These are phyloP conservation scores for Murina feae DNA, from an alignment of 2,113 vertebrate genomes.

Conservation along the genomic window DNA sequence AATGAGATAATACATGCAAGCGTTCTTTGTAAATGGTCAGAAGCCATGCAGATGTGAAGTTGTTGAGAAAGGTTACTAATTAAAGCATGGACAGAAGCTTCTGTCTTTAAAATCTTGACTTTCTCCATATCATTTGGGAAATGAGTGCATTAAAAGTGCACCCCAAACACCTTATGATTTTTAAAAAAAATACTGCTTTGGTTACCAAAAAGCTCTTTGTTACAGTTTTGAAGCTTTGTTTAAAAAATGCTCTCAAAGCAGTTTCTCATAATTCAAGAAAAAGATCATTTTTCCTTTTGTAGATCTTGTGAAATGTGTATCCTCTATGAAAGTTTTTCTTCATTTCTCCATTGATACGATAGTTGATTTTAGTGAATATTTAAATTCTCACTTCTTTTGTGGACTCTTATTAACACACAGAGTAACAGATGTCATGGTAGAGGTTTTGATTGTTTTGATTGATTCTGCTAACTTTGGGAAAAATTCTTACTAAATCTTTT, in stretches of 20 bases:
- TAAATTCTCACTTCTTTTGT: conserved; percentile 2
- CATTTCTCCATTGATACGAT: conserved; percentile 16
- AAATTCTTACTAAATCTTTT: conserved; percentile 39
- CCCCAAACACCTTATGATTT: neutral
- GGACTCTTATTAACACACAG: conserved; percentile 26
- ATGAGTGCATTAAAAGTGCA: conserved; percentile 7
- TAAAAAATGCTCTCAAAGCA: conserved; percentile 51
- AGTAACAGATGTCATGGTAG: conserved; percentile 60
- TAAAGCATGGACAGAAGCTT: conserved; percentile 32
- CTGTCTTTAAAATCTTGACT: conserved; percentile 48
- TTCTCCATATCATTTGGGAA: conserved; percentile 17
- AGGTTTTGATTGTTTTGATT: conserved; percentile 59
- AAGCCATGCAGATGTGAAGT: conserved; percentile 21
- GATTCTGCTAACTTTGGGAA: conserved; percentile 45
- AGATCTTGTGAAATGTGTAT: conserved; percentile 32
- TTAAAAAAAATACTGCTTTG: neutral
- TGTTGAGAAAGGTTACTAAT: conserved; percentile 41
- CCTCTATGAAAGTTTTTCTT: conserved; percentile 31
- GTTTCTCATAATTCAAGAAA: conserved; percentile 49
- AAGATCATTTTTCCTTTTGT: conserved; percentile 47
- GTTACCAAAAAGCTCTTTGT: conserved; percentile 65
- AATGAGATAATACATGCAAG: conserved; percentile 31
- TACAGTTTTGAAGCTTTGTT: conserved; percentile 63
- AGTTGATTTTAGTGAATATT: conserved; percentile 41
- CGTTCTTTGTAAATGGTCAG: conserved; percentile 42